Evolutionary conservation across 2,888 invertebrate genomes (phyloP), one percentile per base, ranked within the genome.

Genomic region (Crematogaster levior): DNA sequence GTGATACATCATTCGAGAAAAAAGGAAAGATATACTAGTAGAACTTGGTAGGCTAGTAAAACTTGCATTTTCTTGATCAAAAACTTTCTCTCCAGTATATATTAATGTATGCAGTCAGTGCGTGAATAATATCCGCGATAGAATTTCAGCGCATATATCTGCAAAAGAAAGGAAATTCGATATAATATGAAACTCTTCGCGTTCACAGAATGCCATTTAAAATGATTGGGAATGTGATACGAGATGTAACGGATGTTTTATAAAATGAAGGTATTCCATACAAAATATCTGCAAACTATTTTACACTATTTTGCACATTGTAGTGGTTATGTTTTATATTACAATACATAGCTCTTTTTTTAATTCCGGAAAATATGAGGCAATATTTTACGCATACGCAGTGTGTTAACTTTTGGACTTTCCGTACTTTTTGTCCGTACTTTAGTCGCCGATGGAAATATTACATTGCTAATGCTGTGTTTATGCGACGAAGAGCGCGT

Each of bases 141-240:
- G 24, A 79, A 70, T 79, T 70, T 79, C 43, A 79, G 18, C 43
- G 43, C 43, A 7, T 40, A 70, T 43, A 43, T 30, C 24, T 12
- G 10, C 18, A 21, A 70, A 37, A 70, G 56, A 7, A 30, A n/a
- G 30, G 30, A 70, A 30, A 37, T 18, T 56, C 18, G 27, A 10
- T 66, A 34, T 24, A 70, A 68, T 37, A 74, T 46, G 43, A 79
- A 56, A 70, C 48, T 79, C 21, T 56, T 79, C 51, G 56, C 43
- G 43, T 70, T 53, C 40, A 37, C 40, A 56, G 72, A 58, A 70
- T 40, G 56, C 75, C 24, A 53, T 30, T 53, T 56, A 46, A 79
- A 79, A 79, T 70, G 70, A 79, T 70, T 43, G 56, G 43, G 34
- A 56, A 70, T 68, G 30, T 27, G 51, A 43, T 43, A 56, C 30